Base-by-base conservation (phyloP, 2,113 vertebrate species). In the Australoheros scitulus region DNA sequence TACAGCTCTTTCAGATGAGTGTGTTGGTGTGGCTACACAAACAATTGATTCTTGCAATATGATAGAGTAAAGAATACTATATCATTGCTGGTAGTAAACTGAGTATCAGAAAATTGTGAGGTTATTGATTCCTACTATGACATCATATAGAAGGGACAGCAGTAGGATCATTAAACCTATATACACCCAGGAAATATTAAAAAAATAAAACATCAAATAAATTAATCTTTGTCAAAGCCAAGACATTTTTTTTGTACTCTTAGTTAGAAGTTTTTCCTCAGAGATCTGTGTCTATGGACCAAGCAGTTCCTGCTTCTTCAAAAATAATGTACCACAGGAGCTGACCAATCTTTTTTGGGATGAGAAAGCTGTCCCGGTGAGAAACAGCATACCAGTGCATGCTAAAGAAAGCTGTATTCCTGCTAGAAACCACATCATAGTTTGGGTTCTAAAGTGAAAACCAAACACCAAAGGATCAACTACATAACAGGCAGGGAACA, bases 401-500 rank as follows among this genome's bases (percentile, higher is more conserved):
- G 52, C 15, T 26, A 9, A 22, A 43, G 4, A 34, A 65, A 60
- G 13, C 41, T 15, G 57, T 50, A 0, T 36, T 52, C 65, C 70
- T 50, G 4, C 60, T 24, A 52, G 36, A 64, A 72, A 81, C 22
- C 10, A 8, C 5, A 20, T 61, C 11, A 3, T 57, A 17, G 20
- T n/a, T 61, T 5, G 15, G 24, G 10, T 36, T 65, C 76, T 43
- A 10, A 61, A 75, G 52, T n/a, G 81, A 50, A 22, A 72, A 84
- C 88, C 80, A 88, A 75, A 85, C 65, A 7, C 29, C 43, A 43
- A 14, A 58, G 32, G 81, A 83, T 83, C 75, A 84, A 83, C 89
- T 77, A 74, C 79, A 81, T 55, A 89, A 88, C 61, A 63, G 18
- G 14, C 82, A 88, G 85, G 80, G 88, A 68, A 52, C 79, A 85